These are phyloP conservation scores for Drosophila melanocephala DNA, from an alignment of 2,888 invertebrate species.

Conservation along the genomic window DNA sequence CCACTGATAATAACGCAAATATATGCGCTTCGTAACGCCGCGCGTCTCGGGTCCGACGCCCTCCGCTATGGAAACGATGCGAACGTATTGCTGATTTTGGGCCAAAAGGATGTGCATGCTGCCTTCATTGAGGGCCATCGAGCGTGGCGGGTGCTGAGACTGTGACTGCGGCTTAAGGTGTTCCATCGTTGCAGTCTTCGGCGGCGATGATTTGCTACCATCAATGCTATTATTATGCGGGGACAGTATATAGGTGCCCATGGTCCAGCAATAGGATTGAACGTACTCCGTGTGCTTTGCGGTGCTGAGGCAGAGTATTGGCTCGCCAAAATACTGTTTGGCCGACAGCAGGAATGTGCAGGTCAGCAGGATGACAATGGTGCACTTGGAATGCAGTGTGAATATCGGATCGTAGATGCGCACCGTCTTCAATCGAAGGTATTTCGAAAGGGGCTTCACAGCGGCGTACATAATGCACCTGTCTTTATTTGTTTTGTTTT, in stretches of 20 bases:
- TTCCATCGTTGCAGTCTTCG: background rate
- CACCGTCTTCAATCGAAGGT: constrained; percentile 88
- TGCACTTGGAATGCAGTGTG: constrained; percentile 90
- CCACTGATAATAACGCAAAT: constrained; percentile 83
- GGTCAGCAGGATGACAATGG: constrained; percentile 89
- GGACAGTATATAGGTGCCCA: constrained; percentile 88
- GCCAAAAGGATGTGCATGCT: constrained; percentile 40
- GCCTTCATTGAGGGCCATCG: constrained; percentile 33
- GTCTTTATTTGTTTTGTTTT: background rate
- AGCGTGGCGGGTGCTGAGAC: background rate
- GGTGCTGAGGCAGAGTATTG: constrained; percentile 90
- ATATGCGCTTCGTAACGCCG: constrained; percentile 61
- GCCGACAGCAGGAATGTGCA: constrained; percentile 91
- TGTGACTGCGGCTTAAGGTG: background rate
- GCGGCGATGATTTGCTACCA: constrained; percentile 72
- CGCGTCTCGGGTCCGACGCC: constrained; percentile 71
- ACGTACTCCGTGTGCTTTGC: constrained; percentile 87
- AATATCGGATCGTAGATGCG: constrained; percentile 91
- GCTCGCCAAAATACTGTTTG: constrained; percentile 94
- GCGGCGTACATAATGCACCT: constrained; percentile 87
- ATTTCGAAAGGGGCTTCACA: constrained; percentile 87
- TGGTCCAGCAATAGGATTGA: constrained; percentile 92
- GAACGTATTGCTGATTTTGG: constrained; percentile 59
- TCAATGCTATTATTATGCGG: constrained; percentile 20
- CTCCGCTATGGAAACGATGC: constrained; percentile 67